Evolutionary conservation across 2,113 vertebrate species (phyloP).

Genomic region (Rhagologus leucostigma): DNA sequence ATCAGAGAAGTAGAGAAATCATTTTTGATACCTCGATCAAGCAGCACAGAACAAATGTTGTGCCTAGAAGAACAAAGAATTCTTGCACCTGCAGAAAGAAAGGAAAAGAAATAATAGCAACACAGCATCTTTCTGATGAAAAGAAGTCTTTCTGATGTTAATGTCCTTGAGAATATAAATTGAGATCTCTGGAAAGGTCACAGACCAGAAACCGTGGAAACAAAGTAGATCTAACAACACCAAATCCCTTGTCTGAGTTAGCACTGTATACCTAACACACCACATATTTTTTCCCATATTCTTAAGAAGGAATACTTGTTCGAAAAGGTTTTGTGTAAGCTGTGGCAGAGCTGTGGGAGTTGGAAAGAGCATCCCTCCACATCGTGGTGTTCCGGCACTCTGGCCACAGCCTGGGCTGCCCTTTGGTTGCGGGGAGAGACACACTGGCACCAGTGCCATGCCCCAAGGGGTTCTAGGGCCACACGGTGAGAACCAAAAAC

Average conservation of each 20-base stretch:
- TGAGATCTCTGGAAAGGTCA: neutral
- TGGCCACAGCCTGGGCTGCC: neutral
- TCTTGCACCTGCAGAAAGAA: neutral
- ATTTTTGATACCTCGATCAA: neutral
- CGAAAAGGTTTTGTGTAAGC: neutral
- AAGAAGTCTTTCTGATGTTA: neutral
- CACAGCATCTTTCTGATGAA: neutral
- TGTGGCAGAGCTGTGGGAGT: neutral
- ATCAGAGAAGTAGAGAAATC: neutral
- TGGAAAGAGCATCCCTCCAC: neutral
- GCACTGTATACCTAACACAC: neutral
- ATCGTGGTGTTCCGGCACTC: rapidly evolving
- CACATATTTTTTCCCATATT: neutral
- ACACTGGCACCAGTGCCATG: rapidly evolving
- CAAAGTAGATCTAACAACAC: neutral
- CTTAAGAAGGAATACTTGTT: neutral
- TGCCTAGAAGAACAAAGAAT: neutral
- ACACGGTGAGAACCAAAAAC: neutral
- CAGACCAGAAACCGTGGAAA: neutral
- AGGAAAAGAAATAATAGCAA: neutral
- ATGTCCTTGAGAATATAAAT: neutral
- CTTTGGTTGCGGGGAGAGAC: neutral
- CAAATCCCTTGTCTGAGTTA: neutral
- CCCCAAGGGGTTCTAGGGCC: neutral
- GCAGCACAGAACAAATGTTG: neutral